Base-by-base conservation (phyloP, 2,113 vertebrate species). In the Synodontis membranacea region DNA sequence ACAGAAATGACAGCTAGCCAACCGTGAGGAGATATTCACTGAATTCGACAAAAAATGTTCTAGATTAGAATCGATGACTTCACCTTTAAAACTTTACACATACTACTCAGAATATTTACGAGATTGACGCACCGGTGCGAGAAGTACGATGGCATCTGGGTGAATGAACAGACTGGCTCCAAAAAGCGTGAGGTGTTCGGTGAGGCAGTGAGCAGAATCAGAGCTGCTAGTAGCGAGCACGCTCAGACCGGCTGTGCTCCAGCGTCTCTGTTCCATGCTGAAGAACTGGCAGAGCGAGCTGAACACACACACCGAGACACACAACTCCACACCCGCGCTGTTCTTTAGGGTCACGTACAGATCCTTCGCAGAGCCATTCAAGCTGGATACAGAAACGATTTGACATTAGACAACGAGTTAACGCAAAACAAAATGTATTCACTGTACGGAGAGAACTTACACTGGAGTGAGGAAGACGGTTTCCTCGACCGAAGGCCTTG, bases 91-190 rank as follows among this genome's bases (percentile, higher is more conserved):
- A 11, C 9, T 42, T 5, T 23, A n/a, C 7, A 54, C 21, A 54
- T 54, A 37, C 17, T 54, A 28, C 6, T 42, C 23, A 83, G 50
- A 48, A 70, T 19, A 54, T 46, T 28, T 83, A 62, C 2, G 19
- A 72, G 56, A 64, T 74, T 23, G 37, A 79, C 92, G 12, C 90
- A 96, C 96, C 14, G 96, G 96, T 6, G 95, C 93, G 54, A 96
- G 86, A 60, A 96, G 90, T 37, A 95, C 56, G 9, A 96, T 90
- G 0, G 93, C 94, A 34, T 93, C 93, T 0, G 95, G 95, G n/a
- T 95, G 95, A 54, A 95, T 86, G 80, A 96, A 96, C 87, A 96
- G 79, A 89, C 94, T 96, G 91, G 96, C 96, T 82, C 96, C 96
- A n/a, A 96, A 96, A 88, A 96, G 83, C 37, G 95, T 95, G 87